These are phyloP conservation scores for rabbit (Oryctolagus cuniculus) DNA, from an alignment of 2,113 vertebrate species.

Conservation along the genomic window DNA sequence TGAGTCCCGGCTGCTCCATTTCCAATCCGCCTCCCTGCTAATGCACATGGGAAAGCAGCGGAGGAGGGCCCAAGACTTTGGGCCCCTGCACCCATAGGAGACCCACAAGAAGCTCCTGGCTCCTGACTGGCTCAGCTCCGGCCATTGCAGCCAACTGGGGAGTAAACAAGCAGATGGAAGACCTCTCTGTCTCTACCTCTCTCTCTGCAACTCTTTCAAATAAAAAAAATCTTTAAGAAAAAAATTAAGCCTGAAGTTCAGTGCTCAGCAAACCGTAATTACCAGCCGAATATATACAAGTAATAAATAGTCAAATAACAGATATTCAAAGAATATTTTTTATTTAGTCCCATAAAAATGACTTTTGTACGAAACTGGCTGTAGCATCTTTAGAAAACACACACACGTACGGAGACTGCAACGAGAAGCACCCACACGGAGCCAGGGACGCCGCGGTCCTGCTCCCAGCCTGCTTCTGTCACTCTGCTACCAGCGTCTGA, in stretches of 20 bases:
- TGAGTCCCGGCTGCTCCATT: too few relatives aligned
- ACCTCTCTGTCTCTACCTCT: too few relatives aligned
- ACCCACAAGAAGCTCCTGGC: too few relatives aligned
- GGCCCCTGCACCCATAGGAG: too few relatives aligned
- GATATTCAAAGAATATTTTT: background rate
- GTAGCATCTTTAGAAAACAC: slow-evolving; percentile 14
- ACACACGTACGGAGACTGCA: background rate
- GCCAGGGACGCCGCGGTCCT: background rate
- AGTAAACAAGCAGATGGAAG: too few relatives aligned
- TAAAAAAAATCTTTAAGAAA: too few relatives aligned
- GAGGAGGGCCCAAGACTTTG: too few relatives aligned
- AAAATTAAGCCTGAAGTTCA: background rate
- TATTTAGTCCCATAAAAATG: background rate
- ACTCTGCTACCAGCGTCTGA: background rate
- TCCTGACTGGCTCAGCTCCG: too few relatives aligned
- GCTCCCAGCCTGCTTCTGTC: background rate
- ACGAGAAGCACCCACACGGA: background rate
- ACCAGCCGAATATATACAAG: background rate
- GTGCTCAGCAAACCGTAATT: background rate
- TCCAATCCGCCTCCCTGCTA: too few relatives aligned
- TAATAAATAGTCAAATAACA: slow-evolving; percentile 26
- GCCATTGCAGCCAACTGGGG: too few relatives aligned
- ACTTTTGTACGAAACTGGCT: slow-evolving; percentile 23
- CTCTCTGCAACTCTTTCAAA: too few relatives aligned
- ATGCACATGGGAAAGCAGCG: too few relatives aligned